phyloP scores from a whole-genome alignment of 2,888 invertebrate genomes.

The Rugalucina vietnamica region DNA sequence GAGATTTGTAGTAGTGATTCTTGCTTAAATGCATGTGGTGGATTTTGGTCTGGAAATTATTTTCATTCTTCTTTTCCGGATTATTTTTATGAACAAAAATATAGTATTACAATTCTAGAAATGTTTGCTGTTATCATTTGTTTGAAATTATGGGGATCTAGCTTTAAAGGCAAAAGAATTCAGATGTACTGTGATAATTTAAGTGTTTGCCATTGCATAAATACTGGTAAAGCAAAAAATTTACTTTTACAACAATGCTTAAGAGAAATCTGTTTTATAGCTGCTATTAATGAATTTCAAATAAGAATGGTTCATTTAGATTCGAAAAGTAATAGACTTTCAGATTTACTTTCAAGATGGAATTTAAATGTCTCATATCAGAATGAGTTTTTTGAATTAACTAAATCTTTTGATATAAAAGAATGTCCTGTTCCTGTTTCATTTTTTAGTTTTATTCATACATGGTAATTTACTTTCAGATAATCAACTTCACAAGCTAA shows the following conservation, averaged over 20 bases:
- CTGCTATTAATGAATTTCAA: not conserved
- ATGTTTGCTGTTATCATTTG: not conserved
- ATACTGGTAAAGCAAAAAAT: not conserved
- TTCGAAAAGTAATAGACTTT: not conserved
- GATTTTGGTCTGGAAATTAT: not conserved
- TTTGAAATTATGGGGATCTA: not conserved
- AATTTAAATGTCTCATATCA: not conserved
- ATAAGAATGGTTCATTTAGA: not conserved
- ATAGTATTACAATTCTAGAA: slow-evolving; percentile 8
- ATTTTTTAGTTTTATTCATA: not conserved
- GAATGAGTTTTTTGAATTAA: not conserved
- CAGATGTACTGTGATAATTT: not conserved
- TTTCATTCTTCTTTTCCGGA: slow-evolving; percentile 11
- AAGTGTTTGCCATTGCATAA: not conserved
- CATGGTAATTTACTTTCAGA: not conserved
- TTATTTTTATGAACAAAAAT: not conserved
- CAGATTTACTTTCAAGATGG: not conserved
- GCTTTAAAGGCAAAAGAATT: not conserved
- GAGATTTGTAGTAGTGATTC: slow-evolving; percentile 1
- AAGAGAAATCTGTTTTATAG: not conserved
- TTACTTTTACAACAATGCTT: not conserved
- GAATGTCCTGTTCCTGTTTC: not conserved
- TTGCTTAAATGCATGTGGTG: slow-evolving; percentile 15
- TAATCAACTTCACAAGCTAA: not conserved
- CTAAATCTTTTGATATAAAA: not conserved